These are phyloP conservation scores for Xylota sylvarum DNA, from an alignment of 2,888 invertebrate species.

Conservation along the genomic window DNA sequence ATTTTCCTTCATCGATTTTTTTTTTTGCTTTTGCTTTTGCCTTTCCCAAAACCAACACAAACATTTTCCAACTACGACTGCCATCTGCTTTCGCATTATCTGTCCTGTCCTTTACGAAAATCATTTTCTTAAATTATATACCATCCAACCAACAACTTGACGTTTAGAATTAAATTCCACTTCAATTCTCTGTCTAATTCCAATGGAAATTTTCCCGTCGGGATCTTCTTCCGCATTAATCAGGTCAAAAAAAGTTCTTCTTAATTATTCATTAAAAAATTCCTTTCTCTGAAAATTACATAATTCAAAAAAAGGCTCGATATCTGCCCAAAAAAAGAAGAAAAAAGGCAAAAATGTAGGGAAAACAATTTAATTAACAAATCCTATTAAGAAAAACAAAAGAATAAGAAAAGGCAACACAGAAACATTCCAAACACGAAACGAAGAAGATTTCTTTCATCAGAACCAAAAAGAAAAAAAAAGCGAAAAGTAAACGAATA, in stretches of 20 bases:
- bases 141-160: not conserved
- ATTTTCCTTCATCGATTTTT: conserved; percentile 42
- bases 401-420: conserved; percentile 46
- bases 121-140: conserved; percentile 4
- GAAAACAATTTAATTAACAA: conserved; percentile 75
- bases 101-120: conserved; percentile 1
- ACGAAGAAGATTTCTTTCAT: conserved; percentile 52
- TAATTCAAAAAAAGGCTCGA: conserved; percentile 55
- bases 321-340: conserved; percentile 11
- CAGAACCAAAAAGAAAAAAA: conserved; percentile 16
- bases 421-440: conserved; percentile 55
- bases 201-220: conserved; percentile 48
- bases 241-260: conserved; percentile 50
- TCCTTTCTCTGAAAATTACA: conserved; percentile 50
- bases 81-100: conserved; percentile 21
- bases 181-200: conserved; percentile 24
- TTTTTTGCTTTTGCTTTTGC: too few species aligned
- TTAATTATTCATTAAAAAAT: conserved; percentile 63
- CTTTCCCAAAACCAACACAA: not conserved
- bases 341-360: not conserved
- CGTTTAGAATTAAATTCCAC: conserved; percentile 34
- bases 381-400: conserved; percentile 71
- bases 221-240: conserved; percentile 50
- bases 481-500: conserved; percentile 14
- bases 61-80: not conserved